Conservation (phyloP, 2,113 vertebrate species). For the Caretta caretta region DNA sequence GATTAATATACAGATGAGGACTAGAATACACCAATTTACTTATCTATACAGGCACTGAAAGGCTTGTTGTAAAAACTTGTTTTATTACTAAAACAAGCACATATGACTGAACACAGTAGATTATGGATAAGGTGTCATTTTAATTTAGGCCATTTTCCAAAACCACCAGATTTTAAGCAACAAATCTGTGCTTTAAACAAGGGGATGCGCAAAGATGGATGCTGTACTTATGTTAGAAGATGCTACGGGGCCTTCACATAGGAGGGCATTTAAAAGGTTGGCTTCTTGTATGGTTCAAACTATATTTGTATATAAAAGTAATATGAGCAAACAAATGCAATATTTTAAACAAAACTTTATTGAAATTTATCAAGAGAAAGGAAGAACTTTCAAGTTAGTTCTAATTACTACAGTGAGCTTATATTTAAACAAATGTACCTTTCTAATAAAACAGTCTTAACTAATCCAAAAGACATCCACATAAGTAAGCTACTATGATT, state of each 20-base stretch:
- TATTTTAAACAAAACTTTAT: slow-evolving; percentile 47
- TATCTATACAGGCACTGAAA: background rate
- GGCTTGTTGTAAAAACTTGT: background rate
- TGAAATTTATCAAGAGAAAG: slow-evolving; percentile 8
- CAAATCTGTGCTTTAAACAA: background rate
- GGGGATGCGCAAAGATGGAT: background rate
- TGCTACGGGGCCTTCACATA: rapidly evolving
- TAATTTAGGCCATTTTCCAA: background rate
- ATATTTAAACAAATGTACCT: background rate
- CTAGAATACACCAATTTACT: background rate
- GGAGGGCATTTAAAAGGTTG: background rate
- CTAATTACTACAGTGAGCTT: background rate
- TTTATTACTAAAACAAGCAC: background rate
- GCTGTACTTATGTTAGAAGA: background rate
- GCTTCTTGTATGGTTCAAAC: background rate
- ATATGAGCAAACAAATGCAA: rapidly evolving
- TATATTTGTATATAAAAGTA: background rate
- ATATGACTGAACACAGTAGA: background rate
- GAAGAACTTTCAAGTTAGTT: background rate
- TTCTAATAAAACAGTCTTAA: background rate
- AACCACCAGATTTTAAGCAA: background rate
- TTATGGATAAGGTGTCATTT: background rate
- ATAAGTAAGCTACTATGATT: too few species aligned
- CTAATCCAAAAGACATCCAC: background rate
- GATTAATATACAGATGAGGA: background rate